A percentile compares a stretch with the other conserved stretches of the same genome.
These are phyloP conservation scores for Rissa tridactyla DNA, from an alignment of 2,113 vertebrate genomes.

Conservation along the genomic window DNA sequence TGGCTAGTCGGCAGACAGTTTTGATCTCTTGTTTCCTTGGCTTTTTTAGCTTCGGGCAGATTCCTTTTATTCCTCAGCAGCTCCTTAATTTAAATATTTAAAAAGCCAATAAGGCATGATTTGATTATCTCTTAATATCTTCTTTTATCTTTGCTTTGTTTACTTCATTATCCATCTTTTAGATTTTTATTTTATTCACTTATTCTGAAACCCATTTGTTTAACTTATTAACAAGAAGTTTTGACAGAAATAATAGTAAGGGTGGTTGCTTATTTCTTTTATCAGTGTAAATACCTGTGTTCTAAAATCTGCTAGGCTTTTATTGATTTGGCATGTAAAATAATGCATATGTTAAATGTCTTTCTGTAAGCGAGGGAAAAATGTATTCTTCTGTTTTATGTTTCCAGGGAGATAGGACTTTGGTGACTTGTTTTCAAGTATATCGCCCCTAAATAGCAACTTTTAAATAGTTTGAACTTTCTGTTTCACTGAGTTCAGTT, in stretches of 20 bases:
- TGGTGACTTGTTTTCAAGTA: neutral
- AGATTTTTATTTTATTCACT: neutral
- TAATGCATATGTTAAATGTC: slow-evolving; percentile 3
- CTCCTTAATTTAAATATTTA: neutral
- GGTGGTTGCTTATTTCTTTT: neutral
- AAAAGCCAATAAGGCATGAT: neutral
- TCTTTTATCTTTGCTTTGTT: neutral
- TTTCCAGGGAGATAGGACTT: slow-evolving; percentile 22
- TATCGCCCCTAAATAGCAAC: neutral
- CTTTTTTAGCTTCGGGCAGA: neutral
- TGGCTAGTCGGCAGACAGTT: neutral
- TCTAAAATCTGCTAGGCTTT: neutral
- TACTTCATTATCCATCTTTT: neutral
- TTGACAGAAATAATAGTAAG: neutral
- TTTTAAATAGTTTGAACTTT: neutral
- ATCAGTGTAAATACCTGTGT: neutral
- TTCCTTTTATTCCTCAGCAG: neutral
- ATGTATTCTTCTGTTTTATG: neutral
- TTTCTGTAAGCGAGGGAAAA: neutral
- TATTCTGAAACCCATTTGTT: neutral
- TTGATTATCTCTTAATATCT: neutral
- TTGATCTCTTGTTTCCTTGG: neutral
- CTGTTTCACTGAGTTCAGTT: neutral
- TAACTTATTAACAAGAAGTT: neutral
- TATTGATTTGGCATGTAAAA: slow-evolving; percentile 2